Evolutionary conservation across 2,797 vertebrate species (phyloP).

Genomic region (Periparus ater): DNA sequence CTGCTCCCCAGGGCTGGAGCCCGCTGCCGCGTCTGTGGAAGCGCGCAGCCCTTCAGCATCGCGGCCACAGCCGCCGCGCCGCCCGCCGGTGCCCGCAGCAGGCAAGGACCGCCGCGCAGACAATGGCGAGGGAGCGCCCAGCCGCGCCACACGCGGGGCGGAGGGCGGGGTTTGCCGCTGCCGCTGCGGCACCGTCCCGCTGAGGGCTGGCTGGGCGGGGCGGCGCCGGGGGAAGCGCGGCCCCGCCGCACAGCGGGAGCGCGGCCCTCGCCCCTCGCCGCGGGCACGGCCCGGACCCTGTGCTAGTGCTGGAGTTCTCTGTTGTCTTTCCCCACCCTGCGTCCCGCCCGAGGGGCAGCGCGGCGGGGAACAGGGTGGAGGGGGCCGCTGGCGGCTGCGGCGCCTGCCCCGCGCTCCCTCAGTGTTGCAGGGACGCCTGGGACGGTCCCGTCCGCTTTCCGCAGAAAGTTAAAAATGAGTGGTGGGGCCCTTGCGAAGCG

Average conservation of each 20-base stretch:
- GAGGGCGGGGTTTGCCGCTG: constrained; percentile 18
- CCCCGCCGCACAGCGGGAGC: not conserved
- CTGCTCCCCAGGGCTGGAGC: not conserved
- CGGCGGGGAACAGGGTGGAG: rapidly evolving
- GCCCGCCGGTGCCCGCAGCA: not conserved
- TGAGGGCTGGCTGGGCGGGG: not conserved
- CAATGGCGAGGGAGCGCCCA: constrained; percentile 20
- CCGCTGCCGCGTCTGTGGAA: not conserved
- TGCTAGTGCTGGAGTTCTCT: rapidly evolving
- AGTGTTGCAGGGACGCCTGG: too few relatives aligned
- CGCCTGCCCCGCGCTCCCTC: not conserved
- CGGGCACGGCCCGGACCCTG: not conserved
- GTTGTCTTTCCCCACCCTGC: not conserved
- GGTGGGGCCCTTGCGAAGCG: not conserved
- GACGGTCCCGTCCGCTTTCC: not conserved
- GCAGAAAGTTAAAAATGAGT: not conserved
- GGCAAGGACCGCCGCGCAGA: not conserved
- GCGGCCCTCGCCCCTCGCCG: too few relatives aligned
- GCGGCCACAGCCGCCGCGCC: not conserved
- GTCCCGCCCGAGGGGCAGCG: not conserved
- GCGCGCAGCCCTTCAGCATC: constrained; percentile 40
- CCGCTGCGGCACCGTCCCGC: constrained; percentile 39
- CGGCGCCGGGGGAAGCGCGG: not conserved
- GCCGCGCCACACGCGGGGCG: constrained; percentile 18
- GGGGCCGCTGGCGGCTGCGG: rapidly evolving